Conservation (phyloP, 2,113 vertebrate genomes). For the Echinops telfairi region DNA sequence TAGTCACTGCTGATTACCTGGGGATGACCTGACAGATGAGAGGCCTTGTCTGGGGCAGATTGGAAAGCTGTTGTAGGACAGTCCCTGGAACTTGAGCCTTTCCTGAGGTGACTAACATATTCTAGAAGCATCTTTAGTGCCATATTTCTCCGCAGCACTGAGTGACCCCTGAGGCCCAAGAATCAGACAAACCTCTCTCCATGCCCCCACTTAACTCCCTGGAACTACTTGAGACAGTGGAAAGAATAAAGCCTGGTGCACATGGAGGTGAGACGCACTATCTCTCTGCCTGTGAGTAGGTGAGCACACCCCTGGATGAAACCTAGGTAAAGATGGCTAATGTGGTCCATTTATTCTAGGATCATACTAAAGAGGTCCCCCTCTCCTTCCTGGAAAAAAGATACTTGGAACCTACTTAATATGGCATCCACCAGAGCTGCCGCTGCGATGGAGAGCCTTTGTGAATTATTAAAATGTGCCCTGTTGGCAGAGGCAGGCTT, state of each 20-base stretch:
- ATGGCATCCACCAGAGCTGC: background rate
- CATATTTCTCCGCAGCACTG: slow-evolving; percentile 46
- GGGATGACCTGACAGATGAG: slow-evolving; percentile 41
- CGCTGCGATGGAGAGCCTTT: background rate
- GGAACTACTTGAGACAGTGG: slow-evolving; percentile 51
- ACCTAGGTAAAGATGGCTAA: background rate
- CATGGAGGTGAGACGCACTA: background rate
- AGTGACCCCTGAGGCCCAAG: slow-evolving; percentile 47
- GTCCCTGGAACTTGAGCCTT: slow-evolving; percentile 67
- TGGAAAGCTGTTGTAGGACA: slow-evolving; percentile 60
- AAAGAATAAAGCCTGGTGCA: slow-evolving; percentile 40
- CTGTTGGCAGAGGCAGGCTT: background rate
- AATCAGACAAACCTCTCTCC: slow-evolving; percentile 19
- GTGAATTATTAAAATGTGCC: background rate
- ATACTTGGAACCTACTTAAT: background rate
- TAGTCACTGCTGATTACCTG: slow-evolving; percentile 67
- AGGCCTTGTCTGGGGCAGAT: slow-evolving; percentile 66
- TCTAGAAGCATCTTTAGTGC: slow-evolving; percentile 64
- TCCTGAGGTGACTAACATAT: slow-evolving; percentile 62
- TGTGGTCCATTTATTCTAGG: background rate
- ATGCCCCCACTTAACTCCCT: slow-evolving; percentile 54
- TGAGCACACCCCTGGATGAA: background rate
- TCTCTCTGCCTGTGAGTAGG: slow-evolving; percentile 35
- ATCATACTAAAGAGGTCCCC: background rate
- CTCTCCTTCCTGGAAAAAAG: background rate